A percentile compares a stretch with the other conserved stretches of the same genome.
phyloP scores from a whole-genome alignment of 2,113 vertebrate genomes.

The Eptesicus fuscus region DNA sequence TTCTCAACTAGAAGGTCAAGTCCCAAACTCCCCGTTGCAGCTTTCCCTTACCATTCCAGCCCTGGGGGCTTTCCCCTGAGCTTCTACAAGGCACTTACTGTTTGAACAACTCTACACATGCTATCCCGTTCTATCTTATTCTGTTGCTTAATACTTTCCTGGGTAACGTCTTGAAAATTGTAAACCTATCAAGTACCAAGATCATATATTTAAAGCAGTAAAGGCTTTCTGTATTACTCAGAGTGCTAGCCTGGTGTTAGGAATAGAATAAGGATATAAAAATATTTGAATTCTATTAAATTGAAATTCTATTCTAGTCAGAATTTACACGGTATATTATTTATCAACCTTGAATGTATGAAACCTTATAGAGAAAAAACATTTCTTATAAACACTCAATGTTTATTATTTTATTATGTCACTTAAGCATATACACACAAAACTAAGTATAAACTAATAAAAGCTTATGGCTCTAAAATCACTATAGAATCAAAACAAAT shows the following conservation, averaged over 20 bases:
- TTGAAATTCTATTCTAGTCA: slow-evolving; percentile 23
- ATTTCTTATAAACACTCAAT: slow-evolving; percentile 23
- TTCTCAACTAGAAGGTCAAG: background rate
- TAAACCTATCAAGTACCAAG: background rate
- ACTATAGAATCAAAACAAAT: slow-evolving; percentile 40
- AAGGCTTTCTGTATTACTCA: background rate
- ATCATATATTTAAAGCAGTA: background rate
- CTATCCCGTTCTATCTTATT: background rate
- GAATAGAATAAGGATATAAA: background rate
- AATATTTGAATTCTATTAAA: background rate
- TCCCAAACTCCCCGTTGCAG: too few relatives aligned
- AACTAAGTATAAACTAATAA: slow-evolving; percentile 52
- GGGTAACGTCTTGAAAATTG: background rate
- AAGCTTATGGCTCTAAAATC: slow-evolving; percentile 34
- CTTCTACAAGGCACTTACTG: background rate
- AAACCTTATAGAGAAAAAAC: background rate
- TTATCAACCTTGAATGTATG: background rate
- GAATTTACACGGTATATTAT: background rate
- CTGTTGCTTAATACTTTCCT: background rate
- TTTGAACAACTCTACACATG: background rate
- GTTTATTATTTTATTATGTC: slow-evolving; percentile 54
- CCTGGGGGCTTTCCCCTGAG: background rate
- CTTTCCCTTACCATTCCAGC: background rate
- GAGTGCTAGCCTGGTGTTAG: background rate
- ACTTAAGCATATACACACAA: slow-evolving; percentile 54